Evolutionary conservation across 2,888 invertebrate genomes (phyloP), one percentile per base, ranked within the genome.

Genomic region (Drosophila subsilvestris): DNA sequence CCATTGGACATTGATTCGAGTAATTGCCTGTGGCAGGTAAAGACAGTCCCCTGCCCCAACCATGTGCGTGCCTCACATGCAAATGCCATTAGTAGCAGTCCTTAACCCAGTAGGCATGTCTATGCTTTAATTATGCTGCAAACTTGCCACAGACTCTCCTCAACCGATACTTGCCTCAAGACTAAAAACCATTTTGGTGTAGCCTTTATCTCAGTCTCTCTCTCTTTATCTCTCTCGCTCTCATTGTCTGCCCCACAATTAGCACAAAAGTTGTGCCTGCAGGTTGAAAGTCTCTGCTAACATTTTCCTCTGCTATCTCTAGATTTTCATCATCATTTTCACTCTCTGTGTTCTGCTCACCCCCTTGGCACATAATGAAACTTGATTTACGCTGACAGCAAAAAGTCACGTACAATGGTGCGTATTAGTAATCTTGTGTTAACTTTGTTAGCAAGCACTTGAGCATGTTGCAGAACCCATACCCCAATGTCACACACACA

Each of bases 381-480:
- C 86, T 81, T 84, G 83, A 84, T 85, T 85, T 79, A 83, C 37
- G 86, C 81, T 80, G 84, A 84, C 80, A 84, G 81, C 84, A 80
- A 80, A 86, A 80, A 84, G 84, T 85, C 84, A 85, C 84, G 84
- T 85, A 81, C 84, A 81, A 83, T 74, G 78, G 80, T 79, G 84
- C 81, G 83, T 86, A 84, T 84, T 81, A 81, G 83, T 78, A 83
- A 84, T 85, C 79, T 79, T 80, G 74, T 80, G 78, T 76, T 74
- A 85, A 81, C 76, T 85, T 86, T 76, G 79, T 79, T 80, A 75
- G 79, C 71, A 77, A 79, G 82, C 83, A 84, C 80, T 83, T 77
- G 72, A 74, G 74, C 74, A 70, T 76, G 76, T 70, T 65, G 59
- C 66, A 78, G 17, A 65, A 44, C n/a, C 63, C 69, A 51, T 55